Evolutionary conservation across 2,888 invertebrate genomes (phyloP).

Genomic region (Aphodius sticticus): DNA sequence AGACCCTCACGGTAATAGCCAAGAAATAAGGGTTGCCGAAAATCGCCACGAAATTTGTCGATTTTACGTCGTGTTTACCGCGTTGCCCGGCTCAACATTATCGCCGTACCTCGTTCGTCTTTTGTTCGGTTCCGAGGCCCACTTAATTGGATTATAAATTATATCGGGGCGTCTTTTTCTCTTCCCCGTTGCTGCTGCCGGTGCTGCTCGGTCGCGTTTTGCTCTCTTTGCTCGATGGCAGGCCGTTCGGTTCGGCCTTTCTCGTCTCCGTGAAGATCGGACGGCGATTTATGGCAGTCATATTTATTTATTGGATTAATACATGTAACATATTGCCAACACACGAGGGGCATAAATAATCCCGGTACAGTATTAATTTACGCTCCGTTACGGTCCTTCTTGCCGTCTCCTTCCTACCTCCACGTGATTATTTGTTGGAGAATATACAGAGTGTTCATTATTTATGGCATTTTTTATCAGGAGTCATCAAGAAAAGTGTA

Average conservation of each 20-base stretch:
- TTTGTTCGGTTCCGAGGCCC: conserved; percentile 53
- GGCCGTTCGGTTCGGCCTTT: conserved; percentile 41
- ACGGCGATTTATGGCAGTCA: conserved; percentile 61
- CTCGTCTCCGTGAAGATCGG: conserved; percentile 36
- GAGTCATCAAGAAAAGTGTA: too few species aligned
- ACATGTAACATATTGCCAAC: conserved; percentile 63
- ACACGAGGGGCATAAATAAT: conserved; percentile 62
- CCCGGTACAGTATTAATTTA: conserved; percentile 58
- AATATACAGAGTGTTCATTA: too few species aligned
- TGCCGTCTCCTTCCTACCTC: conserved; percentile 5
- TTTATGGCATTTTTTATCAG: too few species aligned
- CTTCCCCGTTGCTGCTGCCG: conserved; percentile 22
- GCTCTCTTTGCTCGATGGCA: conserved; percentile 42
- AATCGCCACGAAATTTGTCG: background rate
- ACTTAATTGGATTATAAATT: conserved; percentile 62
- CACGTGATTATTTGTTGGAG: background rate
- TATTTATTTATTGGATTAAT: conserved; percentile 64
- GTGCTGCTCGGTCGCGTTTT: conserved; percentile 6
- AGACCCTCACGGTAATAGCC: background rate
- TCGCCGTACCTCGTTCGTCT: conserved; percentile 41
- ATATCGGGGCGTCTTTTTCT: conserved; percentile 53
- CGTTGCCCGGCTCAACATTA: conserved; percentile 10
- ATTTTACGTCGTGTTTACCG: conserved; percentile 6
- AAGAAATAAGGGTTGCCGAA: background rate
- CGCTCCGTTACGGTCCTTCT: conserved; percentile 41